Evolutionary conservation across 2,797 vertebrate species (phyloP).

Genomic region (Hyperoplus lanceolatus): DNA sequence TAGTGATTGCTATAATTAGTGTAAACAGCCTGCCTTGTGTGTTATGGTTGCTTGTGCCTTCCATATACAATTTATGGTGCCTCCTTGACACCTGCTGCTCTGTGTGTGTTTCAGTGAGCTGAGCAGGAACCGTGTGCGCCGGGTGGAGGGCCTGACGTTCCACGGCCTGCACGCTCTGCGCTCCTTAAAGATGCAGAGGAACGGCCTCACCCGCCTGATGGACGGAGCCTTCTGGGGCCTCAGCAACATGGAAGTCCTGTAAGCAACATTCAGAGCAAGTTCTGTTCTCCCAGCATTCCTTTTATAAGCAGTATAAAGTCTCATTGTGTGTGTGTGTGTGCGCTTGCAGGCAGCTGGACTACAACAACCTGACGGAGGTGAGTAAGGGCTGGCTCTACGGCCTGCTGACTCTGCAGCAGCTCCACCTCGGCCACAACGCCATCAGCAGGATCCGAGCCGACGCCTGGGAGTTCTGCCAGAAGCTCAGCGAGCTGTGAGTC

Average conservation of each 20-base stretch:
- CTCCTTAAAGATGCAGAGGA: constrained; percentile 93
- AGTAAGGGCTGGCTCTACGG: constrained; percentile 99
- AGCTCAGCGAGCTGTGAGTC: constrained; percentile 96
- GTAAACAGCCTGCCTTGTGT: background rate
- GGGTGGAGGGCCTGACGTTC: constrained; percentile 94
- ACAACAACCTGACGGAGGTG: constrained; percentile 97
- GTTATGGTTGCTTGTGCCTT: background rate
- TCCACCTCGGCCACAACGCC: constrained; percentile 95
- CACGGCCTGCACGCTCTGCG: constrained; percentile 92
- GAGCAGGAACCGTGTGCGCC: constrained; percentile 93
- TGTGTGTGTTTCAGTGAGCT: constrained; percentile 87
- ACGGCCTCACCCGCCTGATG: constrained; percentile 92
- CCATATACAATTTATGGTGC: too few relatives aligned
- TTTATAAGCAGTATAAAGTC: background rate
- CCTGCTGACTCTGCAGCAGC: constrained; percentile 93
- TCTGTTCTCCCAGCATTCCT: rapidly evolving
- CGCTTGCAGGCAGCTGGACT: constrained; percentile 91
- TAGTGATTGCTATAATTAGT: background rate
- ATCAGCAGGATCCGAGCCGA: constrained; percentile 94
- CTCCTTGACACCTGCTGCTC: rapidly evolving
- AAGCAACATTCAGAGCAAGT: constrained; percentile 69
- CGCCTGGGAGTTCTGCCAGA: constrained; percentile 99
- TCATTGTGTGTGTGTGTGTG: constrained; percentile 57
- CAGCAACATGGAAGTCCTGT: constrained; percentile 95
- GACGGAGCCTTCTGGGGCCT: constrained; percentile 98